A percentile compares a stretch with the other conserved stretches of the same genome.
These are phyloP conservation scores for Gastracanthus pulcherrimus DNA, from an alignment of 2,888 invertebrate species.

Conservation along the genomic window DNA sequence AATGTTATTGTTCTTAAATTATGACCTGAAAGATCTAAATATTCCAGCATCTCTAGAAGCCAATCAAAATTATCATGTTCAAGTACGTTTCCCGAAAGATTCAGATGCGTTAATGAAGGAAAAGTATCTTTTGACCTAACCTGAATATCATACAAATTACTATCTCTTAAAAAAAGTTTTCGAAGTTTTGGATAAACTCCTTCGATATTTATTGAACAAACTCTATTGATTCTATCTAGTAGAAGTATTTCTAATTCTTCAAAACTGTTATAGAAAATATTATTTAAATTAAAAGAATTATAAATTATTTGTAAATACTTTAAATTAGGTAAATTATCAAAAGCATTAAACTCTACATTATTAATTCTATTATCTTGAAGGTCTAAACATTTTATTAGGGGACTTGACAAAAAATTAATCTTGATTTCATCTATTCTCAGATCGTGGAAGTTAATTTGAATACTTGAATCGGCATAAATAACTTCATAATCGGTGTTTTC, in stretches of 20 bases:
- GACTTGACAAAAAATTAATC: constrained; percentile 8
- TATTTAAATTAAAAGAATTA: neutral
- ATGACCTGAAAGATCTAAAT: constrained; percentile 41
- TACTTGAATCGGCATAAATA: neutral
- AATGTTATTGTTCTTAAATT: neutral
- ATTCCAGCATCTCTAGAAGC: constrained; percentile 20
- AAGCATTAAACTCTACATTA: neutral
- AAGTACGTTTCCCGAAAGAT: constrained; percentile 12
- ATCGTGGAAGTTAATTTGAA: neutral
- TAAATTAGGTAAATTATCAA: constrained; percentile 37
- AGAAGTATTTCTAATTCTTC: constrained; percentile 29
- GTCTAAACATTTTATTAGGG: constrained; percentile 30
- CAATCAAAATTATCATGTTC: neutral
- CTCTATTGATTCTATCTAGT: neutral
- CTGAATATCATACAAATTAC: neutral
- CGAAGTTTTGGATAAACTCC: constrained; percentile 8
- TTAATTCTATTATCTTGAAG: neutral
- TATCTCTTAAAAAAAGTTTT: constrained; percentile 29
- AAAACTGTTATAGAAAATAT: neutral
- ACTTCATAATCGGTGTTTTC: neutral
- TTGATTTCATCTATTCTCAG: neutral
- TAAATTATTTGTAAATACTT: constrained; percentile 30
- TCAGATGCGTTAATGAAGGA: constrained; percentile 27
- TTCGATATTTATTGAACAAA: neutral
- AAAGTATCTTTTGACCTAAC: neutral